Base-by-base conservation (phyloP, 2,888 invertebrate species). In the Agriotes lineatus region DNA sequence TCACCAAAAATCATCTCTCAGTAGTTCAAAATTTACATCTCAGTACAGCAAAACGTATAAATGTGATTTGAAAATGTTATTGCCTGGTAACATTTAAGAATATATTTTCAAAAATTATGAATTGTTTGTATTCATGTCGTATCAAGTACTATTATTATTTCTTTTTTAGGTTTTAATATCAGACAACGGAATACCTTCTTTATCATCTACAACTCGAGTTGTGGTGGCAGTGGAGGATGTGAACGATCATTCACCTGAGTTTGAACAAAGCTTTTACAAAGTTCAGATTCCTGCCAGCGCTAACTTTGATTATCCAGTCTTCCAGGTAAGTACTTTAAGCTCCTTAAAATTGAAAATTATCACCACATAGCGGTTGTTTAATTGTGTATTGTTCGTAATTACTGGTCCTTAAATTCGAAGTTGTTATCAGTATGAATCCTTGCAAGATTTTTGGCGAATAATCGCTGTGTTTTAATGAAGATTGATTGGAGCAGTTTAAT, bases 231-330 rank as follows among this genome's bases (percentile, higher is more conserved):
- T 98, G 25, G 88, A 89, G 44, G 96, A 97, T 71, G 85, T 93
- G 77, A 96, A 96, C 86, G 96, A 96, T 85, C 93, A 96, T 83
- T 88, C 91, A 70, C 97, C 97, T 1, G 90, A 90, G 77, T 96
- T 96, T 85, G 91, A 93, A 80, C 92, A 94, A 81, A 89, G 91
- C 73, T 90, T 93, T 82, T 96, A 95, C 86, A 91, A 92, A 80
- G 89, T 95, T 72, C 91, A 90, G 81, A 91, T 94, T 76, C 94
- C 94, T 57, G 87, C 89, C 39, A 86, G 87, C 35, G 80, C 82
- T 42, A 81, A 85, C 70, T 78, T 83, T 64, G 88, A 89, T 75
- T 85, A 87, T 76, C 86, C 89, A 42, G 82, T 89, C 73, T 88
- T 89, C 79, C 91, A 91, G 88, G 90, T 90, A 83, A 78, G 78